Percentiles rank a stretch among this genome's conserved stretches.
phyloP scores from a whole-genome alignment of 1,140 invertebrate species.

The Rhyzopertha dominica region DNA sequence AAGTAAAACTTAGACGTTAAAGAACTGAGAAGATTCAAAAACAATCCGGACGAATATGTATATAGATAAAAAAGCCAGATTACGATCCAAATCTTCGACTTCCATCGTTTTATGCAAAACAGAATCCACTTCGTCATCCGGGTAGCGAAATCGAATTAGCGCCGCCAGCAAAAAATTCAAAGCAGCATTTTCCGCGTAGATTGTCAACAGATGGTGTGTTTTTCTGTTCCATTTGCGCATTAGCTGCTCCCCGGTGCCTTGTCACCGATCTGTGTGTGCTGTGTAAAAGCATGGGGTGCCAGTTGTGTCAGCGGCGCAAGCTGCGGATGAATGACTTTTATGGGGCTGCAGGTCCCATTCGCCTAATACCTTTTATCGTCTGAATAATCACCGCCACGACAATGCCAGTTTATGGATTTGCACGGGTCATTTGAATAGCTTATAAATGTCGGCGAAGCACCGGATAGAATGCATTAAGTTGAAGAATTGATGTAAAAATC shows the following conservation, averaged over 20 bases:
- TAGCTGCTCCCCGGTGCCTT: conserved; percentile 32
- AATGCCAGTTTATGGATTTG: conserved; percentile 31
- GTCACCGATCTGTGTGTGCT: conserved; percentile 8
- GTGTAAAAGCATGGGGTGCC: conserved; percentile 20
- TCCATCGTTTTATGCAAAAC: too few relatives aligned
- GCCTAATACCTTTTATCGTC: conserved; percentile 35
- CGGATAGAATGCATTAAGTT: too few relatives aligned
- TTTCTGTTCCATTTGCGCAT: conserved; percentile 47
- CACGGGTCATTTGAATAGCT: conserved; percentile 33
- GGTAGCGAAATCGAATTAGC: conserved; percentile 41
- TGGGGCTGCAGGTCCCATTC: conserved; percentile 33
- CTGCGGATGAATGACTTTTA: conserved; percentile 23
- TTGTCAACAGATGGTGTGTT: conserved; percentile 48
- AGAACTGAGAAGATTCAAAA: too few relatives aligned
- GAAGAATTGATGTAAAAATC: too few relatives aligned
- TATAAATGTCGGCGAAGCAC: too few relatives aligned
- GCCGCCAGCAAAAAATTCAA: conserved; percentile 38
- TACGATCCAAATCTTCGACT: too few relatives aligned
- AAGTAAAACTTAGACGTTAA: too few relatives aligned
- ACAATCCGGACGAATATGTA: too few relatives aligned
- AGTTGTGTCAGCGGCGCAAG: conserved; percentile 19
- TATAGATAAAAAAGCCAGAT: too few relatives aligned
- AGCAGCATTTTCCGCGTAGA: conserved; percentile 31
- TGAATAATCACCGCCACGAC: conserved; percentile 26
- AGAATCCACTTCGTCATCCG: too few relatives aligned